Percentiles rank a stretch among this genome's conserved stretches.
phyloP scores from a whole-genome alignment of 2,797 vertebrate genomes.

The Clangula hyemalis region DNA sequence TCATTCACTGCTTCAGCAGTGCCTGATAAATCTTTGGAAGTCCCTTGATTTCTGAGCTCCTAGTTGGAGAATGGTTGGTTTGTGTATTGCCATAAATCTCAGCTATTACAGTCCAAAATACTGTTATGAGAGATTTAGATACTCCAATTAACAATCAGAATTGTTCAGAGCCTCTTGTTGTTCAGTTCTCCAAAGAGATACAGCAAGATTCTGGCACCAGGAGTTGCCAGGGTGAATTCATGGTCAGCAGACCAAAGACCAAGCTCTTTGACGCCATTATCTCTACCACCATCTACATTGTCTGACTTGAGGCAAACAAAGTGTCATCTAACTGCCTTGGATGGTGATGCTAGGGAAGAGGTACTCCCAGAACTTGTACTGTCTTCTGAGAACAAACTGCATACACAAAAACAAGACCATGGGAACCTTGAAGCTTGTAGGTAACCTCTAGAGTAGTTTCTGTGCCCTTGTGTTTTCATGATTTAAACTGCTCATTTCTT shows the following conservation, averaged over 20 bases:
- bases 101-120: neutral
- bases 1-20: neutral
- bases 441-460: neutral
- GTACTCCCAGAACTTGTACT: neutral
- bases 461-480: neutral
- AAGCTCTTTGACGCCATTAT: neutral
- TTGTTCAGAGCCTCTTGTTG: neutral
- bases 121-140: neutral
- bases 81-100: neutral
- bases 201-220: neutral
- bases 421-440: neutral
- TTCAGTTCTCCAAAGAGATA: neutral
- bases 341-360: neutral
- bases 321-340: neutral
- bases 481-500: accelerated
- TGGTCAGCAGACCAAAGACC: neutral
- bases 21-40: neutral
- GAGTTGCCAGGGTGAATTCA: neutral
- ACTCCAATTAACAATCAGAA: neutral
- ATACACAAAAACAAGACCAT: accelerated
- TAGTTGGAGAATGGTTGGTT: neutral
- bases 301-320: neutral
- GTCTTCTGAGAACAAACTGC: neutral
- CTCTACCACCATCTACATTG: neutral
- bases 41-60: neutral